These are phyloP conservation scores for Alsophila aescularia DNA, from an alignment of 2,888 invertebrate genomes.

Conservation along the genomic window DNA sequence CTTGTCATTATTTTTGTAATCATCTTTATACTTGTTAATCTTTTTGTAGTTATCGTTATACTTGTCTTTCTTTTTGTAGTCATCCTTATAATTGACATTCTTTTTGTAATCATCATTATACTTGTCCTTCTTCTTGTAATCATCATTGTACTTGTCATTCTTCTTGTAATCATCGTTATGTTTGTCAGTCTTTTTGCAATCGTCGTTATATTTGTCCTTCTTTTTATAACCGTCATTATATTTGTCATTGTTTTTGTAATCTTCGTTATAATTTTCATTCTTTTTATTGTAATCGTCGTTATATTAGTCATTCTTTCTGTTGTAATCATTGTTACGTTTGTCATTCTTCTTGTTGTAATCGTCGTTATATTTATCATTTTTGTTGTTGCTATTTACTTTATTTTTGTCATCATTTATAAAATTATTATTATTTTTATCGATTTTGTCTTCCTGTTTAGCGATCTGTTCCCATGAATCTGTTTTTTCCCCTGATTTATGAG, in stretches of 20 bases:
- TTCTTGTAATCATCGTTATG: background rate
- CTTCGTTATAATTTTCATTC: background rate
- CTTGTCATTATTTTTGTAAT: background rate
- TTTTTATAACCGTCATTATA: background rate
- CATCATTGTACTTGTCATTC: background rate
- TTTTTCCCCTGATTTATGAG: background rate
- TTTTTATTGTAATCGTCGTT: background rate
- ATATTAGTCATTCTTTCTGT: background rate
- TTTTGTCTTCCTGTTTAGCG: background rate
- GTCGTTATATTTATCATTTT: constrained; percentile 5
- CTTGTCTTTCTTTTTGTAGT: background rate
- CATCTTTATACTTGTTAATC: background rate
- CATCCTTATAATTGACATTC: background rate
- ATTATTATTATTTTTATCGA: background rate
- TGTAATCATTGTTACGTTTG: constrained; percentile 3
- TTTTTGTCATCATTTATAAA: background rate
- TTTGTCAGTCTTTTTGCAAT: constrained; percentile 27
- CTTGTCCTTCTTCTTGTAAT: background rate
- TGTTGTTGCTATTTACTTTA: background rate
- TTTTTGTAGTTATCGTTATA: background rate
- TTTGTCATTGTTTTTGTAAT: background rate
- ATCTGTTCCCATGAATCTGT: too few relatives aligned
- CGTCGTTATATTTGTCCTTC: constrained; percentile 3
- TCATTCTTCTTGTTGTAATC: constrained; percentile 27
- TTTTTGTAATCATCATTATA: background rate